A percentile compares a stretch with the other conserved stretches of the same genome.
These are phyloP conservation scores for Drosophila pseudoobscura DNA, from an alignment of 1,140 invertebrate genomes.

Conservation along the genomic window DNA sequence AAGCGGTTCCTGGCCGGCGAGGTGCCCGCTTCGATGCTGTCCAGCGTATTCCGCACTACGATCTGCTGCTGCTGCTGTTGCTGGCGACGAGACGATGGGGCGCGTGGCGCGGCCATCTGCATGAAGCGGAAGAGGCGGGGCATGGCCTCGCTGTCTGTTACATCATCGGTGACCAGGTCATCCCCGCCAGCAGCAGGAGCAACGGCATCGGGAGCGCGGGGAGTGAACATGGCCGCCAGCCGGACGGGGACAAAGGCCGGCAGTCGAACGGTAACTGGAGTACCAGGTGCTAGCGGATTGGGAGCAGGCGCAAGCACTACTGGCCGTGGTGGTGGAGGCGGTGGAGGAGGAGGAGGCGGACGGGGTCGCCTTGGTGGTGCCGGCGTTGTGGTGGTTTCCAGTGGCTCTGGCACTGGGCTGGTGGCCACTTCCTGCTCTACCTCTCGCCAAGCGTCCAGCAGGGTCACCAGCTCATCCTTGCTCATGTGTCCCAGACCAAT, in stretches of 20 bases:
- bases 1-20: slow-evolving; percentile 40
- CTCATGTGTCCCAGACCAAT: slow-evolving; percentile 69
- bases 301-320: background rate
- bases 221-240: slow-evolving; percentile 74
- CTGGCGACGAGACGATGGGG: background rate
- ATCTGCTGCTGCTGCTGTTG: slow-evolving; percentile 5
- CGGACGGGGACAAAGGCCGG: slow-evolving; percentile 76
- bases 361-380: slow-evolving; percentile 13
- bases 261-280: slow-evolving; percentile 59
- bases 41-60: slow-evolving; percentile 61
- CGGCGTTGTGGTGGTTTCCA: slow-evolving; percentile 13
- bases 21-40: slow-evolving; percentile 60
- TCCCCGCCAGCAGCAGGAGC: background rate
- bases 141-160: background rate
- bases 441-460: slow-evolving; percentile 75
- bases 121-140: slow-evolving; percentile 55
- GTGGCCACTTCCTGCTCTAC: slow-evolving; percentile 51
- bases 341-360: slow-evolving; percentile 11
- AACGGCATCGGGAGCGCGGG: slow-evolving; percentile 13
- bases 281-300: slow-evolving; percentile 25
- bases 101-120: slow-evolving; percentile 17
- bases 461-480: slow-evolving; percentile 73
- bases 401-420: slow-evolving; percentile 62
- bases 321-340: background rate
- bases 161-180: slow-evolving; percentile 15